phyloP scores from a whole-genome alignment of 2,113 vertebrate species.

The Menura novaehollandiae region DNA sequence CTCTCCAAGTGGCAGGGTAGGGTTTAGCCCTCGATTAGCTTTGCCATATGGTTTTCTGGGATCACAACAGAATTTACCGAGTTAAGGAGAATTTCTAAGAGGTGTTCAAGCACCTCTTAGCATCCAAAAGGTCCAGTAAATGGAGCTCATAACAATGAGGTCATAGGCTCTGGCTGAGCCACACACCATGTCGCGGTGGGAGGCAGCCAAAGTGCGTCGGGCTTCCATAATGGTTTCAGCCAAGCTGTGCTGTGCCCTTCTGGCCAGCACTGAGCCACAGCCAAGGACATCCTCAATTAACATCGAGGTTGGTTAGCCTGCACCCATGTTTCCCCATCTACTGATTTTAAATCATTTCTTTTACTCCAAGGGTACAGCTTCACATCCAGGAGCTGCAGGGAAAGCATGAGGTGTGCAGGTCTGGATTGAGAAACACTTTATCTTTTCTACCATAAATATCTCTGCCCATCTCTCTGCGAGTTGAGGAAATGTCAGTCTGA shows the following conservation, averaged over 20 bases:
- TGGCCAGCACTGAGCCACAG: not conserved
- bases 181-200: accelerated
- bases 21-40: not conserved
- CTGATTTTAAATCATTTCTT: not conserved
- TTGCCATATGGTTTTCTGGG: not conserved
- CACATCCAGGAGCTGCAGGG: not conserved
- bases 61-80: not conserved
- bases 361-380: not conserved
- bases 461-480: not conserved
- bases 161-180: not conserved
- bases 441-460: not conserved
- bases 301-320: not conserved
- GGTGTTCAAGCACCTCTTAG: not conserved
- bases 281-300: not conserved
- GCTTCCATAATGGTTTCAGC: not conserved
- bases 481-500: not conserved
- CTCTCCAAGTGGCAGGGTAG: not conserved
- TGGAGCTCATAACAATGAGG: not conserved
- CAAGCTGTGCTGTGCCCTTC: not conserved
- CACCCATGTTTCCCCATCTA: not conserved
- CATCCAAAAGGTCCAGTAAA: not conserved
- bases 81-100: not conserved
- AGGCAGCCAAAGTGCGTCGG: not conserved
- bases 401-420: not conserved
- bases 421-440: not conserved